phyloP scores from a whole-genome alignment of 2,113 vertebrate genomes.

The Hemiprocne comata region DNA sequence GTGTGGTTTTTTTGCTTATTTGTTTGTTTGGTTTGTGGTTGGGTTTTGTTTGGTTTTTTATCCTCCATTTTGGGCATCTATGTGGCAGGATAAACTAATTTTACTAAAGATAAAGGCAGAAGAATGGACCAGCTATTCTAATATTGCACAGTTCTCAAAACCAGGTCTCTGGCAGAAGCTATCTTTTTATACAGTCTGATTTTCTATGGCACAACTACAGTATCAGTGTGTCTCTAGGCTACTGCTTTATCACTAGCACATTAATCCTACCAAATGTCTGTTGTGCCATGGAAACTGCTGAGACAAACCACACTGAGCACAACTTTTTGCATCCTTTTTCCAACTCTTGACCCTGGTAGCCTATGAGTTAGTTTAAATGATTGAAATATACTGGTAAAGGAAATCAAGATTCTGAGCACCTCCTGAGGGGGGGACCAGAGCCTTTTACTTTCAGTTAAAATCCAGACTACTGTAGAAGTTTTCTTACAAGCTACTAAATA shows the following conservation, averaged over 20 bases:
- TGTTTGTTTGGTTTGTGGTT: neutral
- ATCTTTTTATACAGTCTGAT: neutral
- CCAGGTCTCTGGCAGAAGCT: neutral
- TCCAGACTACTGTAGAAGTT: neutral
- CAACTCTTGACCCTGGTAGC: constrained; percentile 1
- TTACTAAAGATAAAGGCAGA: neutral
- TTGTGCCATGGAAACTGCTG: constrained; percentile 23
- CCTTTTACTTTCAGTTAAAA: constrained; percentile 9
- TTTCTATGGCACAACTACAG: neutral
- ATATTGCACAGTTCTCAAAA: neutral
- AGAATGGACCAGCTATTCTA: neutral
- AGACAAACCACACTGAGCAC: constrained; percentile 5
- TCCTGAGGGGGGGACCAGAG: neutral
- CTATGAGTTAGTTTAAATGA: constrained; percentile 12
- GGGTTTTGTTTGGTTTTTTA: neutral
- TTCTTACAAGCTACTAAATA: neutral
- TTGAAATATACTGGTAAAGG: neutral
- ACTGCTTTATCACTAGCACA: neutral
- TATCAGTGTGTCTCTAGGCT: constrained; percentile 32
- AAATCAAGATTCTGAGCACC: constrained; percentile 1
- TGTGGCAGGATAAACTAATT: neutral
- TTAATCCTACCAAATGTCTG: constrained; percentile 11
- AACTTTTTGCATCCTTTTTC: constrained; percentile 27
- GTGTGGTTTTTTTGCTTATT: neutral
- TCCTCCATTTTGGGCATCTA: neutral